A percentile compares a stretch with the other conserved stretches of the same genome.
Conservation (phyloP, 2,797 vertebrate genomes). For the Babyrousa celebensis region DNA sequence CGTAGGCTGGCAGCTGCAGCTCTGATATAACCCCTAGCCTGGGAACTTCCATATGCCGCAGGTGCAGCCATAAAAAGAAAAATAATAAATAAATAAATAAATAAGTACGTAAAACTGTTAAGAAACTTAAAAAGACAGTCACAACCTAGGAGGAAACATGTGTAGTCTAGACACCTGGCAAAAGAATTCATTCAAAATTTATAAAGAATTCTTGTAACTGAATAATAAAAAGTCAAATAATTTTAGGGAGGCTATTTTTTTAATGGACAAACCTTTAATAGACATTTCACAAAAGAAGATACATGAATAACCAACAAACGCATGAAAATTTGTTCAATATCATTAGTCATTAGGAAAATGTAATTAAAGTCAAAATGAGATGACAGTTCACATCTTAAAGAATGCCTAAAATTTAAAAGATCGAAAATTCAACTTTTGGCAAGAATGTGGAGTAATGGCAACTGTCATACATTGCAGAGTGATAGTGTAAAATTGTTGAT, state of each 20-base stretch:
- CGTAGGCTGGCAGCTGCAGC: too few relatives aligned
- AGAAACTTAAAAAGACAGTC: not conserved
- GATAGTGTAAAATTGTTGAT: not conserved
- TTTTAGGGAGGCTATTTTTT: not conserved
- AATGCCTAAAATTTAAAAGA: constrained; percentile 1
- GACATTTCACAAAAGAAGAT: not conserved
- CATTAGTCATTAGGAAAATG: not conserved
- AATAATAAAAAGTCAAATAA: not conserved
- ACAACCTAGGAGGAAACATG: not conserved
- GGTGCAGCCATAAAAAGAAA: too few relatives aligned
- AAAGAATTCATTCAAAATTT: not conserved
- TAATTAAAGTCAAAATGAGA: constrained; percentile 35
- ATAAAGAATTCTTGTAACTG: not conserved
- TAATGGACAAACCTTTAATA: not conserved
- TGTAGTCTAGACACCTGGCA: not conserved
- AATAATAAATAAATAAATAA: too few relatives aligned
- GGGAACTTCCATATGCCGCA: too few relatives aligned
- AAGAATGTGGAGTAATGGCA: not conserved
- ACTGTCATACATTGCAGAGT: not conserved
- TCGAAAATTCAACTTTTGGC: not conserved
- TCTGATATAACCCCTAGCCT: too few relatives aligned
- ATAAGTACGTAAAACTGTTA: not conserved
- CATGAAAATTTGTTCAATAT: not conserved
- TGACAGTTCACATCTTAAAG: not conserved
- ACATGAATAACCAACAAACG: not conserved